These are phyloP conservation scores for Aleiodes testaceus DNA, from an alignment of 2,888 invertebrate species.

Conservation along the genomic window DNA sequence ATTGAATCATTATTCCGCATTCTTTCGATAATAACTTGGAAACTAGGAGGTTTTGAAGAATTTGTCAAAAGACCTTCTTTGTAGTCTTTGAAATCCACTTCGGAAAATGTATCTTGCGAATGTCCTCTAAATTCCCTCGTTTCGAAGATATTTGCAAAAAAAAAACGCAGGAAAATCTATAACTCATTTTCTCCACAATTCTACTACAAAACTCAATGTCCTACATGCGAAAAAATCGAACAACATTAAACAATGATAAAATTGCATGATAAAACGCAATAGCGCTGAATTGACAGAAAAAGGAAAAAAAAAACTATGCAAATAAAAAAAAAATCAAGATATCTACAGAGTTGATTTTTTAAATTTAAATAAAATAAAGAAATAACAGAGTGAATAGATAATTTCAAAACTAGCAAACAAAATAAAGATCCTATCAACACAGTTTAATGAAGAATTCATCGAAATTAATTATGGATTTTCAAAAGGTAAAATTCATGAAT, in stretches of 20 bases:
- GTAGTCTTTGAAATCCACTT: too few species aligned
- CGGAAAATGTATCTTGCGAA: too few species aligned
- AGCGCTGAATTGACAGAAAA: constrained; percentile 1
- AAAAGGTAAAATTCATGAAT: too few species aligned
- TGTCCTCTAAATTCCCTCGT: too few species aligned
- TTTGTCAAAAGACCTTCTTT: too few species aligned
- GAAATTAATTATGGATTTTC: too few species aligned
- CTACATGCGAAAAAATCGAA: constrained; percentile 5
- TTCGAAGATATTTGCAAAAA: too few species aligned
- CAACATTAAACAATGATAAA: not conserved
- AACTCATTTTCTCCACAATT: not conserved
- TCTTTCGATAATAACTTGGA: too few species aligned
- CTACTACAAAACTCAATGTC: not conserved
- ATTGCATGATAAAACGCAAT: not conserved
- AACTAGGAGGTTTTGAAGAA: too few species aligned
- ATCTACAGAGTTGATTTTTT: not conserved
- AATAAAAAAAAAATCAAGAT: not conserved
- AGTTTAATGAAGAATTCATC: not conserved
- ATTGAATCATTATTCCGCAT: too few species aligned
- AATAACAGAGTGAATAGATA: constrained; percentile 11
- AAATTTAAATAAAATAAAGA: not conserved
- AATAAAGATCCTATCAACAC: not conserved
- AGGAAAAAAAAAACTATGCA: not conserved
- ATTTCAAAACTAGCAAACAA: constrained; percentile 1
- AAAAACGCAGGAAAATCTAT: not conserved